phyloP scores from a whole-genome alignment of 1,140 invertebrate species.

The Lamellibrachia luymesi region DNA sequence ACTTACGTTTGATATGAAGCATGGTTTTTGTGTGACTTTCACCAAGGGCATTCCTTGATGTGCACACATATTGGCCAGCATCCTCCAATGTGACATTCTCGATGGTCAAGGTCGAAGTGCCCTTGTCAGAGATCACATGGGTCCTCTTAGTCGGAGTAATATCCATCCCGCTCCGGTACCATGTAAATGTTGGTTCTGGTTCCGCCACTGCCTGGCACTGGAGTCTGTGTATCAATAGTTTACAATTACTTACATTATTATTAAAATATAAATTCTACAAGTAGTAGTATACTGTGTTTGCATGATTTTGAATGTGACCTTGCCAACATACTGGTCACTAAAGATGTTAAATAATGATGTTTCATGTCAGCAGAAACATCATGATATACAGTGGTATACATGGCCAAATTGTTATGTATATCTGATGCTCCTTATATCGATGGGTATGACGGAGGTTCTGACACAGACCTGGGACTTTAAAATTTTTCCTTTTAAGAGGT shows the following conservation, averaged over 20 bases:
- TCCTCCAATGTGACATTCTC: conserved; percentile 74
- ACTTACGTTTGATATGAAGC: conserved; percentile 25
- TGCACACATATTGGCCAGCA: conserved; percentile 88
- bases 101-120: conserved; percentile 65
- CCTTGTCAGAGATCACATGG: conserved; percentile 63
- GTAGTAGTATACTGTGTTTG: neutral
- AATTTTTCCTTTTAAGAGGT: too few species aligned
- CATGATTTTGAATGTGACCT: too few species aligned
- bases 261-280: neutral
- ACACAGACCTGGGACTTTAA: too few species aligned
- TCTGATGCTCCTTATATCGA: too few species aligned
- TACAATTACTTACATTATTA: too few species aligned
- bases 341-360: too few species aligned
- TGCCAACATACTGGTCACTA: too few species aligned
- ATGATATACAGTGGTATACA: neutral
- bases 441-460: too few species aligned
- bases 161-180: conserved; percentile 47
- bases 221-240: conserved; percentile 35
- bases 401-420: too few species aligned
- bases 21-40: conserved; percentile 75
- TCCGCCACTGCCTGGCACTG: conserved; percentile 45
- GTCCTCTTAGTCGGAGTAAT: conserved; percentile 54
- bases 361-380: neutral
- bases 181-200: conserved; percentile 48
- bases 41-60: conserved; percentile 85